phyloP scores from a whole-genome alignment of 2,888 invertebrate species.

The Dromius quadrimaculatus region DNA sequence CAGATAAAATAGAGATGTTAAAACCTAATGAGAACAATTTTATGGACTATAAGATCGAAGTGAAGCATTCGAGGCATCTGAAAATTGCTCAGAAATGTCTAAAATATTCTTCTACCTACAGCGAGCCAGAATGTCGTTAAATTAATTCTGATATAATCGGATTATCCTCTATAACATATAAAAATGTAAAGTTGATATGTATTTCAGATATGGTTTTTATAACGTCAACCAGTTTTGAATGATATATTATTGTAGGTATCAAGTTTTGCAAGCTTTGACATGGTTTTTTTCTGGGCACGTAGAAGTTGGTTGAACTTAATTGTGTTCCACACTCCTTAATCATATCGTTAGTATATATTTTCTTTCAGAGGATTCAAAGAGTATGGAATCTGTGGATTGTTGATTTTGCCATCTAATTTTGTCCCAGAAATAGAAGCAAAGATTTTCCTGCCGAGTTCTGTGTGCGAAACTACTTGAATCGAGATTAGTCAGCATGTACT shows the following conservation, averaged over 20 bases:
- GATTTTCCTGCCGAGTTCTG: too few species aligned
- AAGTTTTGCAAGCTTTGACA: too few species aligned
- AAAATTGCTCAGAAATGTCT: conserved; percentile 10
- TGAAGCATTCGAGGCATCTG: conserved; percentile 4
- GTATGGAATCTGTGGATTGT: too few species aligned
- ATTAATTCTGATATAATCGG: conserved; percentile 32
- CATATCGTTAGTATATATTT: too few species aligned
- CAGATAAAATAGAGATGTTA: conserved; percentile 29
- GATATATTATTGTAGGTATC: conserved; percentile 20
- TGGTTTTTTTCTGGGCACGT: too few species aligned
- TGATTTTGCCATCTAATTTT: too few species aligned
- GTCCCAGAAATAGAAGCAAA: too few species aligned
- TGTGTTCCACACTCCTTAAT: too few species aligned
- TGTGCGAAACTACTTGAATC: too few species aligned
- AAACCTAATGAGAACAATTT: conserved; percentile 23
- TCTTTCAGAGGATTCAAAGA: too few species aligned
- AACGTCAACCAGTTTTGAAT: background rate
- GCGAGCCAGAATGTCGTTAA: conserved; percentile 17
- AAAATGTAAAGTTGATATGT: conserved; percentile 16
- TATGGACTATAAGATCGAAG: conserved; percentile 22
- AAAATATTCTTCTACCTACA: background rate
- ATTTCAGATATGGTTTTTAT: conserved; percentile 17
- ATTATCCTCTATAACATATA: conserved; percentile 11
- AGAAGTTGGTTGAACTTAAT: too few species aligned
- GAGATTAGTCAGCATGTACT: too few species aligned